These are phyloP conservation scores for Cantharis rustica DNA, from an alignment of 2,888 invertebrate species.

Conservation along the genomic window DNA sequence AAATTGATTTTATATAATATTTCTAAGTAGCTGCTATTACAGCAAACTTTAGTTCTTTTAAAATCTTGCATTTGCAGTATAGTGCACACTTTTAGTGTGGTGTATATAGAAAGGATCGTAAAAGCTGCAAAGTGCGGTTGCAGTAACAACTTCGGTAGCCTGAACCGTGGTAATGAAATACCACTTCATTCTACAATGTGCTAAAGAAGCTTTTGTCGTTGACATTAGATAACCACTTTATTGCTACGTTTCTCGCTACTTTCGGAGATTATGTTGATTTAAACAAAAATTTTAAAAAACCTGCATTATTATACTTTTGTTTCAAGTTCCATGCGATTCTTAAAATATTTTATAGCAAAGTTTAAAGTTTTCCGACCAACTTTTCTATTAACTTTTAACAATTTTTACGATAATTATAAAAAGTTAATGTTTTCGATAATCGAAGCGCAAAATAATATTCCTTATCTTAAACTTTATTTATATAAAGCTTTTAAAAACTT, in stretches of 20 bases:
- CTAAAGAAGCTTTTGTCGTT: slow-evolving; percentile 39
- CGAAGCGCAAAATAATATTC: background rate
- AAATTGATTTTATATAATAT: background rate
- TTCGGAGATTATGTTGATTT: slow-evolving; percentile 17
- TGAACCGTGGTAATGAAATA: slow-evolving; percentile 38
- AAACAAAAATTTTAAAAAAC: slow-evolving; percentile 7
- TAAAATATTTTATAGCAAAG: background rate
- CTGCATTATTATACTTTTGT: background rate
- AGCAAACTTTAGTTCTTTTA: background rate
- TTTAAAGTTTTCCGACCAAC: background rate
- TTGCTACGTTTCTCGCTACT: slow-evolving; percentile 24
- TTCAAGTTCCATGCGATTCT: background rate
- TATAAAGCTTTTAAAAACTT: too few relatives aligned
- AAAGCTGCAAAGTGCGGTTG: slow-evolving; percentile 35
- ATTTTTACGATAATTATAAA: background rate
- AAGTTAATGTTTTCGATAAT: background rate
- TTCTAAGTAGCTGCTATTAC: background rate
- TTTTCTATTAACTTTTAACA: background rate
- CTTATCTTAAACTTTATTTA: too few relatives aligned
- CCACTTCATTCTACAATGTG: slow-evolving; percentile 42
- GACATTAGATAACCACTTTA: slow-evolving; percentile 40
- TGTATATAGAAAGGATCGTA: slow-evolving; percentile 29
- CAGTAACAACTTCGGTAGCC: slow-evolving; percentile 25
- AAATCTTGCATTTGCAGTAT: slow-evolving; percentile 9
- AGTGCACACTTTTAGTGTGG: slow-evolving; percentile 20